A percentile compares a stretch with the other conserved stretches of the same genome.
phyloP scores from a whole-genome alignment of 2,888 invertebrate species.

The Melinaea menophilus region DNA sequence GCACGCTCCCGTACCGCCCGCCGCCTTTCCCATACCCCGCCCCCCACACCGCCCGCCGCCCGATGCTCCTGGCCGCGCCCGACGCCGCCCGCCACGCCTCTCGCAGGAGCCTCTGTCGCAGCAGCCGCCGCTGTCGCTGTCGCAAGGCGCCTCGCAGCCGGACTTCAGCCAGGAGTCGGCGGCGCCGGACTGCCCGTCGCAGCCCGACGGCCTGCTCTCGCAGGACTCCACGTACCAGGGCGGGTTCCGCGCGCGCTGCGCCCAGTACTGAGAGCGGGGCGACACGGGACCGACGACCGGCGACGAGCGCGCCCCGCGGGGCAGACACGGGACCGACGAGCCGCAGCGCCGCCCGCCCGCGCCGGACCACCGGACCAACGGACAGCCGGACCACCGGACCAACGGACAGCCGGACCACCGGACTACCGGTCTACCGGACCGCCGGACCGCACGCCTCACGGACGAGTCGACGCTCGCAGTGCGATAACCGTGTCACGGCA shows the following conservation, averaged over 20 bases:
- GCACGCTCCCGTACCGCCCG: conserved; percentile 92
- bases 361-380: conserved; percentile 33
- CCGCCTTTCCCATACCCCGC: conserved; percentile 96
- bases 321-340: conserved; percentile 47
- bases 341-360: conserved; percentile 38
- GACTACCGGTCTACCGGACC: conserved; percentile 40
- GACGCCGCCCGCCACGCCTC: conserved; percentile 66
- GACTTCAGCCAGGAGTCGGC: conserved; percentile 90
- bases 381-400: no score
- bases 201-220: conserved; percentile 95
- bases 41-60: conserved; percentile 82
- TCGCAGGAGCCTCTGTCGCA: conserved; percentile 87
- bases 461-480: conserved; percentile 42
- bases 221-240: conserved; percentile 94
- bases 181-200: conserved; percentile 92
- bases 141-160: conserved; percentile 84
- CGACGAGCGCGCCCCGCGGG: conserved; percentile 37
- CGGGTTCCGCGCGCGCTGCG: conserved; percentile 81
- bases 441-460: conserved; percentile 36
- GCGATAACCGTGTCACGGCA: conserved; percentile 44
- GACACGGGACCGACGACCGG: conserved; percentile 49
- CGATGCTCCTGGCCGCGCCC: conserved; percentile 78
- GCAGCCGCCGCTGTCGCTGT: conserved; percentile 83
- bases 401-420: conserved; percentile 40
- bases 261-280: conserved; percentile 84